phyloP scores from a whole-genome alignment of 2,888 invertebrate species.

The Lithophane socia region DNA sequence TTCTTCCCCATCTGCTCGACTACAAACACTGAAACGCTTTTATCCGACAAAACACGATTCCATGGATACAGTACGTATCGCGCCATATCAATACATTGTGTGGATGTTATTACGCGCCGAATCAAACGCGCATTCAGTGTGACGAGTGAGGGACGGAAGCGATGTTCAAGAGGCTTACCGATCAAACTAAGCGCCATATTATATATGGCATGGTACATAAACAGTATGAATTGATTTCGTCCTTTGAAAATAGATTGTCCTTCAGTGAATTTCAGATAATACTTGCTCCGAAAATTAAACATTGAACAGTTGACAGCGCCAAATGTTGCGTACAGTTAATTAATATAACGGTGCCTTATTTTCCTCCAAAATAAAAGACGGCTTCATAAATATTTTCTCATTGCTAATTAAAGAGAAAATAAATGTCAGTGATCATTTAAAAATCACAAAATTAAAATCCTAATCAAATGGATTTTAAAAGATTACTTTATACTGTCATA shows the following conservation, averaged over 20 bases:
- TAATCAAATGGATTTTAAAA: constrained; percentile 79
- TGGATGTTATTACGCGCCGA: constrained; percentile 38
- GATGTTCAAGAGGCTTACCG: constrained; percentile 29
- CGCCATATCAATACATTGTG: constrained; percentile 47
- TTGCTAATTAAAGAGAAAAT: constrained; percentile 57
- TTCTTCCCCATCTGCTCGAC: constrained; percentile 48
- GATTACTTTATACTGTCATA: constrained; percentile 74
- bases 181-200: constrained; percentile 10
- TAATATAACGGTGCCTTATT: constrained; percentile 35
- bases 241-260: constrained; percentile 5
- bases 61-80: constrained; percentile 53
- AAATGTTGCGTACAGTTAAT: constrained; percentile 49
- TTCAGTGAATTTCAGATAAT: constrained; percentile 13
- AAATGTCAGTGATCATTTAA: constrained; percentile 65
- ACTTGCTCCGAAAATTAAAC: constrained; percentile 17
- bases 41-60: constrained; percentile 73
- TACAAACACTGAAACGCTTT: constrained; percentile 81
- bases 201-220: constrained; percentile 7
- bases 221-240: constrained; percentile 15
- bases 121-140: constrained; percentile 46
- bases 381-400: constrained; percentile 26
- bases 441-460: constrained; percentile 75
- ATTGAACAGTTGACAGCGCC: constrained; percentile 43
- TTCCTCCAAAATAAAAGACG: constrained; percentile 31
- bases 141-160: constrained; percentile 14